Evolutionary conservation across 2,797 vertebrate species (phyloP), one percentile per base, ranked within the genome.

Genomic region (Hemitrygon akajei): DNA sequence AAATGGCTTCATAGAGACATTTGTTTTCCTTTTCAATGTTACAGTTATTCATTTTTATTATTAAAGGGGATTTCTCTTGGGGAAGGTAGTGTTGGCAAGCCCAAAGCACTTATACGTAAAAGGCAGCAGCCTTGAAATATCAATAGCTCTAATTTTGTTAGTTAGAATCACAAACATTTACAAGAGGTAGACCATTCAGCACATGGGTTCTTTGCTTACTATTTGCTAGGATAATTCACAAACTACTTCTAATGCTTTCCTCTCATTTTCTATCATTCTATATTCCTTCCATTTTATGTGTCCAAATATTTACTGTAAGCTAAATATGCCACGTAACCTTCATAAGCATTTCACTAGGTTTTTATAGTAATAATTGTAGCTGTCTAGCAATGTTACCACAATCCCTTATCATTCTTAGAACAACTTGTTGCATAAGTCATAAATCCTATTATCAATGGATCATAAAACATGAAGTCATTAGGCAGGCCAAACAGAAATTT

Each of bases 1-100:
- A 76, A 93, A 92, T 5, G 91, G 60, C 37, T 75, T 30, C 91
- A 73, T 40, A 9, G 91, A 76, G 91, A 56, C 71, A 76, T 76
- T 56, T 56, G 34, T 75, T 93, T 73, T 76, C n/a, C 71, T 93
- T 73, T 93, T 56, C 69, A 75, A n/a, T 93, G 47, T 75, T 93
- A 93, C 69, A 47, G 37, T 47, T 75, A 27, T 76, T 58, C 69
- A 76, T 93, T 93, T 92, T 92, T 92, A 75, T 93, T 76, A 93
- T 93, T 93, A 93, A 93, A 93, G 40, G 40, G 47, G 91, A 10
- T 30, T n/a, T 93, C 66, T 56, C 71, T 75, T 58, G 91, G 71
- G 91, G 25, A 56, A 56, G 12, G 56, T 93, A 37, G 76, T 75
- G 40, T 40, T 76, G 56, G 40, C 71, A 47, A 93, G 66, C 25